A percentile compares a stretch with the other conserved stretches of the same genome.
These are phyloP conservation scores for Diaphora mendica DNA, from an alignment of 2,888 invertebrate genomes.

Conservation along the genomic window DNA sequence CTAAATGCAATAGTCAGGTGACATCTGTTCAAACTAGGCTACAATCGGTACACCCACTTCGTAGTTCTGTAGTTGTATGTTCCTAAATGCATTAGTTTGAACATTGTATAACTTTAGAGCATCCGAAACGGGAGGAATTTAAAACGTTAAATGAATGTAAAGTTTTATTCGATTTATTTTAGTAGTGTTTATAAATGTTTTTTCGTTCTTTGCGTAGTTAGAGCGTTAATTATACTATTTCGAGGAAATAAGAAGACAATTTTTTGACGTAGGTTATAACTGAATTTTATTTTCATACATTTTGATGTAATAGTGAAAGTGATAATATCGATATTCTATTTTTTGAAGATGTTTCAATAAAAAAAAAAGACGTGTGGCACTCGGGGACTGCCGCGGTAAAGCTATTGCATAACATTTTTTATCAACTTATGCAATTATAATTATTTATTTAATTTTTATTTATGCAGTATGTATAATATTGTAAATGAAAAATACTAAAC, in stretches of 20 bases:
- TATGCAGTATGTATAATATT: too few species aligned
- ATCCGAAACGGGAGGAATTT: constrained; percentile 24
- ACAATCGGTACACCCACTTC: constrained; percentile 9
- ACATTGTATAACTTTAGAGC: constrained; percentile 22
- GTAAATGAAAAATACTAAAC: too few species aligned
- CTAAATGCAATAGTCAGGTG: constrained; percentile 49
- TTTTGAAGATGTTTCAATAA: too few species aligned
- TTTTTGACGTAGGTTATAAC: background rate
- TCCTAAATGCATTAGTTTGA: constrained; percentile 41
- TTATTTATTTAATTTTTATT: too few species aligned
- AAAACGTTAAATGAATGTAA: constrained; percentile 9
- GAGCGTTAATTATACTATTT: background rate
- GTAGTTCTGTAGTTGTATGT: constrained; percentile 10
- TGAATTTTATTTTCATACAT: background rate
- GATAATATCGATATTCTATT: too few species aligned
- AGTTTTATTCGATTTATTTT: background rate
- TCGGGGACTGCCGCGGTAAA: too few species aligned
- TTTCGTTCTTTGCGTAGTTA: background rate
- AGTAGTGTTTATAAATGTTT: background rate
- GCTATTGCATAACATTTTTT: too few species aligned
- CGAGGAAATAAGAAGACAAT: background rate
- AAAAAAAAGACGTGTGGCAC: too few species aligned
- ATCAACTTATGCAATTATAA: too few species aligned
- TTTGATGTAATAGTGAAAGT: too few species aligned
- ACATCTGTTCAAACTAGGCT: constrained; percentile 35